Evolutionary conservation across 2,113 vertebrate species (phyloP), one percentile per base, ranked within the genome.

Genomic region (Cololabis saira): DNA sequence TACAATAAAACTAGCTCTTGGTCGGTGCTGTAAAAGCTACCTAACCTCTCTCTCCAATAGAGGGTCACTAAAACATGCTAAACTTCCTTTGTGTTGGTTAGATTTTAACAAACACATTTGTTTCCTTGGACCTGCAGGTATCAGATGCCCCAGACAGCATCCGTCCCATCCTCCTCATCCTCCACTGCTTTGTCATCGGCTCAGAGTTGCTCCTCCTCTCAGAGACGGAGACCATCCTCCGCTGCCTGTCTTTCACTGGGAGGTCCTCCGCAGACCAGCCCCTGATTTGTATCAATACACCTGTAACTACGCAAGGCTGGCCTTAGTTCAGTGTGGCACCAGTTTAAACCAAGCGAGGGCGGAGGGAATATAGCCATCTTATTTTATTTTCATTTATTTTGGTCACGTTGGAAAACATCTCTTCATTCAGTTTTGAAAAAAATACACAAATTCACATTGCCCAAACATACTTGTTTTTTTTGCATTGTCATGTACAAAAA

Each of bases 141-240:
- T 90, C 96, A 95, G 87, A 92, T 92, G 27, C 93, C 96, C 2
- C 94, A 93, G 91, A 92, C 91, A 42, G 92, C 95, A 10, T 91
- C 93, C 60, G 80, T 90, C 18, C 74, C 94, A 55, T 90, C 94
- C 0, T 92, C 96, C 33, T 91, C 95, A n/a, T 87, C 94, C 18
- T 89, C 94, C 49, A 93, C 92, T 24, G 89, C 92, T n/a, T 76
- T 94, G 67, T 74, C 83, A 57, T 85, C 92, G 33, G 78, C 84
- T 76, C 91, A 92, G 10, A 87, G 80, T 49, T 72, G 74, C 72
- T 67, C 80, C 67, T 76, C 81, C 1, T 51, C 80, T 61, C 81
- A 65, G 59, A 87, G 89, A 71, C 90, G 42, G 59, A 91, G 91
- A 48, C 90, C 90, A 1, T 87, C 87, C 43, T 90, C 91, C 4